Conservation (phyloP, 2,113 vertebrate genomes). For the Myrmecophaga tridactyla region DNA sequence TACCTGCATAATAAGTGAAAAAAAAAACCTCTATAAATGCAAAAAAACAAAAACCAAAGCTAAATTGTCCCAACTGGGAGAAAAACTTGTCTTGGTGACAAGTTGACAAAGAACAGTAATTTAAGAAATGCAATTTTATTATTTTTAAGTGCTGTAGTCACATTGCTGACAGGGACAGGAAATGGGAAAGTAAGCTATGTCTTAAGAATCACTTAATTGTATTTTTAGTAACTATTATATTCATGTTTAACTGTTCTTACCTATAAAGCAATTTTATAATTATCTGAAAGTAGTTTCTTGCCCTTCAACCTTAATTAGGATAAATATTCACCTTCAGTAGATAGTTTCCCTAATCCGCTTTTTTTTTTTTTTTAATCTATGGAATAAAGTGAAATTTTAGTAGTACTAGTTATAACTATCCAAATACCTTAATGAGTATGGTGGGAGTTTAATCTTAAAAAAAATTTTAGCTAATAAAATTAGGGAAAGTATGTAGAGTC, state of each 20-base stretch:
- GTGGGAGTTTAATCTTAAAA: neutral
- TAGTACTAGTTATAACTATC: neutral
- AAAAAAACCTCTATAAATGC: neutral
- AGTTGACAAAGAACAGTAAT: neutral
- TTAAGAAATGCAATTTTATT: slow-evolving; percentile 35
- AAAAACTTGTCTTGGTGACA: neutral
- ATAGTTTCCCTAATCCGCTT: neutral
- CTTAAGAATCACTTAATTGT: neutral
- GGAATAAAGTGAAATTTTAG: slow-evolving; percentile 34
- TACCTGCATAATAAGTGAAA: neutral
- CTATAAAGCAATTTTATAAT: neutral
- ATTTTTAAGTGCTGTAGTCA: slow-evolving; percentile 42
- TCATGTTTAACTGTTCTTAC: neutral
- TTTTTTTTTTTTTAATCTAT: slow-evolving; percentile 28
- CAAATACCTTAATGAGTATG: neutral
- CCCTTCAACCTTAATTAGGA: neutral
- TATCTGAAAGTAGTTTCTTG: slow-evolving; percentile 14
- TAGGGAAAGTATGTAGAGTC: neutral
- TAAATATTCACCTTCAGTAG: neutral
- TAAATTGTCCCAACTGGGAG: slow-evolving; percentile 19
- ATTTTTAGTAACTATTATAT: slow-evolving; percentile 5
- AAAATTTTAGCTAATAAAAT: neutral
- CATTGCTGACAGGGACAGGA: neutral
- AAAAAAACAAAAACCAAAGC: neutral
- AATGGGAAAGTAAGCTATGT: neutral